Conservation (phyloP, 2,888 invertebrate species). For the Hanleya hanleyi region DNA sequence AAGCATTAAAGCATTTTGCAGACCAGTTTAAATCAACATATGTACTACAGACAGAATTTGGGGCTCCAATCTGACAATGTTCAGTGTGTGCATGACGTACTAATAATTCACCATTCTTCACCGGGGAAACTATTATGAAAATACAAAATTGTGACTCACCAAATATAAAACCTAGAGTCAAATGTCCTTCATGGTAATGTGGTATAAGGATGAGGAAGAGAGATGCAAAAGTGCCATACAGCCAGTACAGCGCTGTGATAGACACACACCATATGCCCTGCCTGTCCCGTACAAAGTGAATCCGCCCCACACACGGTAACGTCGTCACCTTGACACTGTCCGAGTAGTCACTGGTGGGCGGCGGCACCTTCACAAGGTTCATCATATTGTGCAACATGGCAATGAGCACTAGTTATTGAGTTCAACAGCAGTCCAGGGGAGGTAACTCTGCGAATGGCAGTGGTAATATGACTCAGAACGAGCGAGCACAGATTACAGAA, state of each 20-base stretch:
- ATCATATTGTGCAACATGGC: neutral
- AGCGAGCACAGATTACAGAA: too few relatives aligned
- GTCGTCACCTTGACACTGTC: neutral
- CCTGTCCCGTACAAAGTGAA: neutral
- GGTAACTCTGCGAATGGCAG: neutral
- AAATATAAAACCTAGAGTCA: neutral
- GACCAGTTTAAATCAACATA: too few relatives aligned
- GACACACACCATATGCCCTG: neutral
- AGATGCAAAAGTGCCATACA: conserved; percentile 61
- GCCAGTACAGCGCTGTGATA: conserved; percentile 44
- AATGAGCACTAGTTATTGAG: too few relatives aligned
- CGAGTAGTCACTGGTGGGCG: neutral
- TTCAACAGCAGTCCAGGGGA: too few relatives aligned
- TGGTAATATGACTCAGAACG: too few relatives aligned
- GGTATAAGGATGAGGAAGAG: conserved; percentile 62
- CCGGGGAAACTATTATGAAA: too few relatives aligned
- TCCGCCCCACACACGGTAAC: neutral
- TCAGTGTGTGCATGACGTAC: too few relatives aligned
- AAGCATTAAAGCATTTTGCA: too few relatives aligned
- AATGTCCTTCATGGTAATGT: conserved; percentile 52
- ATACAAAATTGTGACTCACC: too few relatives aligned
- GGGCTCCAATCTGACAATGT: too few relatives aligned
- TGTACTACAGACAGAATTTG: too few relatives aligned
- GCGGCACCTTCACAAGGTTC: neutral
- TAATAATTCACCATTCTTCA: too few relatives aligned